Evolutionary conservation across 2,797 vertebrate species (phyloP).

Genomic region (Catharus ustulatus): DNA sequence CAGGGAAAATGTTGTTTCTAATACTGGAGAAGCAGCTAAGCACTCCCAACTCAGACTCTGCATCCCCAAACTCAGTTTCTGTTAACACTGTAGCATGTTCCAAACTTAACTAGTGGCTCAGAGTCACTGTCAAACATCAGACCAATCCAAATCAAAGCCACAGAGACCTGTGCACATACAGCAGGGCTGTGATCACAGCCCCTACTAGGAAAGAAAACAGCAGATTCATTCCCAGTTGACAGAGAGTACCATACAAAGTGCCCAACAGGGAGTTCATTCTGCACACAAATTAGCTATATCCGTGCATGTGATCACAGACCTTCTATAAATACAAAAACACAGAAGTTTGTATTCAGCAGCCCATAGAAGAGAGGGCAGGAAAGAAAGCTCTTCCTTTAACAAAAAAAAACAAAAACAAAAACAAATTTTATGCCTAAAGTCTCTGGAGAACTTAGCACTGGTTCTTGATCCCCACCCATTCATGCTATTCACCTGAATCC

Average conservation of each 20-base stretch:
- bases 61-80: background rate
- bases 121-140: background rate
- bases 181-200: background rate
- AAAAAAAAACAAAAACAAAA: background rate
- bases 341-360: background rate
- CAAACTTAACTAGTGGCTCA: background rate
- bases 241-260: background rate
- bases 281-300: background rate
- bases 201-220: background rate
- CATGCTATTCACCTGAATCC: background rate
- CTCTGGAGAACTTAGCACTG: background rate
- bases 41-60: background rate
- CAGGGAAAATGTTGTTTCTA: background rate
- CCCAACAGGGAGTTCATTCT: background rate
- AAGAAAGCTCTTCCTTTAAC: background rate
- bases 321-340: background rate
- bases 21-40: background rate
- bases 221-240: background rate
- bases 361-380: background rate
- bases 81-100: background rate
- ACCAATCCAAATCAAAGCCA: background rate
- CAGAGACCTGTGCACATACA: background rate
- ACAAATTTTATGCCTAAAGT: background rate
- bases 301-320: background rate
- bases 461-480: background rate